Base-by-base conservation (phyloP, 2,888 invertebrate genomes). In the Chrysodeixis includens region DNA sequence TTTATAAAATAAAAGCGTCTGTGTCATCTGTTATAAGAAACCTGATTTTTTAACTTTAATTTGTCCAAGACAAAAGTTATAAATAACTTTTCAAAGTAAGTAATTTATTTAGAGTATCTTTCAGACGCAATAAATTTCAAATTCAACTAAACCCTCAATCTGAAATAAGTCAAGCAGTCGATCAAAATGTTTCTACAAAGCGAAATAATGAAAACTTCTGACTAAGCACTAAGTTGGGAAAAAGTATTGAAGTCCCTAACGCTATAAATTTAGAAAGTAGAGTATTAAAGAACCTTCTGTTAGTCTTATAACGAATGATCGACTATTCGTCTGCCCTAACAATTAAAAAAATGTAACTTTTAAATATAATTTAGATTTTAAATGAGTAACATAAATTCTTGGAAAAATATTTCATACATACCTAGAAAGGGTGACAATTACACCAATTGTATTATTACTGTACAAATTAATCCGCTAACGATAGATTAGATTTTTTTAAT, bases 281-380 rank as follows among this genome's bases (percentile, higher is more conserved):
- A 65, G 66, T 58, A 26, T 51, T 55, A 46, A 49, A 66, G 62
- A 3, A 52, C 46, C 56, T 20, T 49, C 49, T 72, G 49, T 58
- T 59, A 65, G 62, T 30, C 26, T 8, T 66, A 52, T 20, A 64
- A 73, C 59, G 70, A 54, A 69, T 66, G 60, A 70, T 69, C 70
- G 55, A 68, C 63, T 52, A 32, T 57, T 58, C 60, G 59, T 54
- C 56, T n/a, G 62, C 32, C 20, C 61, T 46, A 22, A 44, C 62
- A 66, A 60, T 66, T 71, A 62, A 55, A 40, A 40, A 12, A 69
- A 66, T 64, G 64, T 66, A 66, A 75, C 66, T 78, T 66, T 67
- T 59, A 46, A 16, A 16, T 16, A n/a, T n/a, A n/a, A n/a, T n/a
- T n/a, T n/a, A n/a, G n/a, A n/a, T n/a, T n/a, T n/a, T n/a, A n/a